Evolutionary conservation across 1,140 invertebrate species (phyloP).

Genomic region (Nautilus pompilius): DNA sequence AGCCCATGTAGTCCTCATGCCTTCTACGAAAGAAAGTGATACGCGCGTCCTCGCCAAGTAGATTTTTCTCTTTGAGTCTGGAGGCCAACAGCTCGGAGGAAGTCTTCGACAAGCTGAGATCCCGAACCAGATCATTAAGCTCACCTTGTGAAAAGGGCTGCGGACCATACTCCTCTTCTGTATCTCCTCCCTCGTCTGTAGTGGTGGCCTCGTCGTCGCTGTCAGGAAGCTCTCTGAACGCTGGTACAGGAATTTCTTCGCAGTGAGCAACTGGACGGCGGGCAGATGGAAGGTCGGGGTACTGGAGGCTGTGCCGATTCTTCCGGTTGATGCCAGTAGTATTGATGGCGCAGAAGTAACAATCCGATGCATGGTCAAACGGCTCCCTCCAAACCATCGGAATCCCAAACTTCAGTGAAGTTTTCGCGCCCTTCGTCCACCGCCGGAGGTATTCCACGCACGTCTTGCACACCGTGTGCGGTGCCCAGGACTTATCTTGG

Average conservation of each 20-base stretch:
- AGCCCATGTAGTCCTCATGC: too few species aligned
- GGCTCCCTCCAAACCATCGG: not conserved
- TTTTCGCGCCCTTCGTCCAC: not conserved
- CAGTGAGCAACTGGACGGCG: not conserved
- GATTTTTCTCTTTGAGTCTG: too few species aligned
- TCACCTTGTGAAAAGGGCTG: too few species aligned
- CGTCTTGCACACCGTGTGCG: not conserved
- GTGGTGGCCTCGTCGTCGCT: too few species aligned
- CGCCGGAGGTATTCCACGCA: not conserved
- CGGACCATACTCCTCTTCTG: too few species aligned
- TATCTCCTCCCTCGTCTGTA: too few species aligned
- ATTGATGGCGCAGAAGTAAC: not conserved
- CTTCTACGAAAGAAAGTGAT: too few species aligned
- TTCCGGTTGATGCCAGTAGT: not conserved
- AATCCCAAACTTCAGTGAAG: not conserved
- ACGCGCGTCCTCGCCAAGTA: too few species aligned
- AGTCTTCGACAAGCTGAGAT: too few species aligned
- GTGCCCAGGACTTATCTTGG: not conserved
- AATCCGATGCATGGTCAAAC: not conserved
- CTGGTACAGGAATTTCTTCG: not conserved
- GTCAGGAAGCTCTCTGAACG: not conserved
- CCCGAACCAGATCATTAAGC: too few species aligned
- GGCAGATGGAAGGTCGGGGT: not conserved
- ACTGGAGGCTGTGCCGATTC: not conserved
- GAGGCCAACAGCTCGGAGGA: too few species aligned